Evolutionary conservation across 2,113 vertebrate genomes (phyloP).

Genomic region (Australoheros scitulus): DNA sequence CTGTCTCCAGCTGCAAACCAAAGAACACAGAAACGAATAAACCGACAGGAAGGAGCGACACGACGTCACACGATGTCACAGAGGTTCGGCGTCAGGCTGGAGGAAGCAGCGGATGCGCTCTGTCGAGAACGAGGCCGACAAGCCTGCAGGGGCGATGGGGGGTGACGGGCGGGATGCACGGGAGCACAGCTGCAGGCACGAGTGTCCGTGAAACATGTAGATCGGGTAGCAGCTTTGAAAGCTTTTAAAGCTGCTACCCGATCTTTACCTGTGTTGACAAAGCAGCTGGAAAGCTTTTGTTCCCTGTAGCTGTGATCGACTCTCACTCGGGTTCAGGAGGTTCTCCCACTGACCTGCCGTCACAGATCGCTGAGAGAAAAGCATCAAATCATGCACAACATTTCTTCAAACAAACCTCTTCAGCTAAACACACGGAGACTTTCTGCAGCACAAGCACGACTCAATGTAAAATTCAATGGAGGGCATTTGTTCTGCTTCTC

Average conservation of each 20-base stretch:
- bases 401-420: neutral
- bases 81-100: neutral
- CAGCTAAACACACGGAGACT: too few relatives aligned
- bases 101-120: neutral
- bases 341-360: neutral
- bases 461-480: too few relatives aligned
- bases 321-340: neutral
- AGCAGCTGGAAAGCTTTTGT: neutral
- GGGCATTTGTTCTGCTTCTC: neutral
- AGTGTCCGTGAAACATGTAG: neutral
- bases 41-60: too few relatives aligned
- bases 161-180: conserved; percentile 5
- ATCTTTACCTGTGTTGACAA: neutral
- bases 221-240: neutral
- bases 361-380: neutral
- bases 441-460: too few relatives aligned
- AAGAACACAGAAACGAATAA: neutral
- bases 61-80: too few relatives aligned
- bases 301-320: too few relatives aligned
- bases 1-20: conserved; percentile 87
- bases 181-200: conserved; percentile 25
- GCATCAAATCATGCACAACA: conserved; percentile 4
- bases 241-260: neutral
- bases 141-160: neutral
- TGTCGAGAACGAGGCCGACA: too few relatives aligned